Base-by-base conservation (phyloP, 2,888 invertebrate genomes). In the Coleophora deauratella region DNA sequence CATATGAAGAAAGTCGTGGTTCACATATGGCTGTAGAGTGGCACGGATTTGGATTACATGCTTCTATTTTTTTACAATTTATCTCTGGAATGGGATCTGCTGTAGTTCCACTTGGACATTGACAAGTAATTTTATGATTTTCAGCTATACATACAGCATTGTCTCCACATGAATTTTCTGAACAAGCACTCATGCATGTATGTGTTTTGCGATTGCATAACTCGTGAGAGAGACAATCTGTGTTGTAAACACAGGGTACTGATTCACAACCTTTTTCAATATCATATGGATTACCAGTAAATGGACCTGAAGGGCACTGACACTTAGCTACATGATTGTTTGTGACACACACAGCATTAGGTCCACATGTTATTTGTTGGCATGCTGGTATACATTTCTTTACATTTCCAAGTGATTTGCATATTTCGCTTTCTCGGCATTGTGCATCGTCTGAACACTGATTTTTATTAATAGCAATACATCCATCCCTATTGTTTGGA, bases 271-370 rank as follows among this genome's bases (percentile, higher is more conserved):
- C 95, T 44, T 88, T 87, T 44, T 87, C 82, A 1, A 89, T 73
- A 66, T 95, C 94, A 62, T 92, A 91, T 0, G 96, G 95, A 80
- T 96, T 92, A 2, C 96, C 96, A 9, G 93, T 91, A 66, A 90
- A 96, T 1, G 93, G 90, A 12, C 96, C 96, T 7, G 93, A 91
- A 12, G 96, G 96, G 64, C 97, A 97, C 58, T 95, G 93, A 62
- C 97, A 97, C 69, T 94, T 92, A 0, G 95, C 93, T 10, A 92
- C 92, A 67, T 97, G 96, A 62, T 96, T 96, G 59, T 96, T 95
- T 2, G 94, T 93, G 8, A 95, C 89, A 63, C 97, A 97, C 12
- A 96, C 87, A 7, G 97, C 95, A 50, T 93, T 91, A 0, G 95
- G 94, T 1, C 96, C 97, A 67, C 97, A 97, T 36, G 87, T 86